Conservation (phyloP, 1,140 invertebrate species). For the Drosophila tristis region DNA sequence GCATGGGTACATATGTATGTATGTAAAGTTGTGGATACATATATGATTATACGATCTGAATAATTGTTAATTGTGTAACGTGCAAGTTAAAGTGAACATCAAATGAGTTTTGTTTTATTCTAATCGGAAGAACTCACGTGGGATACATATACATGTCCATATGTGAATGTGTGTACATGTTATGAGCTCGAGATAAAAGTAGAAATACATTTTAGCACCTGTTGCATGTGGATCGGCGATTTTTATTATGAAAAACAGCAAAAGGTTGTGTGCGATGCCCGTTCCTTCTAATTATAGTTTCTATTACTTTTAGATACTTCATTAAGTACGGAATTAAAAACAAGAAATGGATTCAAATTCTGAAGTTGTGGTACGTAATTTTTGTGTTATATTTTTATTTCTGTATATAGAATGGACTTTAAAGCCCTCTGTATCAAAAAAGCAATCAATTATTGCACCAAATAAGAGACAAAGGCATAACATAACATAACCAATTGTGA, state of each 20-base stretch:
- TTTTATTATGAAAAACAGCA: background rate
- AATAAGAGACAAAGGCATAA: too few relatives aligned
- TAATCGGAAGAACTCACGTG: background rate
- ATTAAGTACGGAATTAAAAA: slow-evolving; percentile 3
- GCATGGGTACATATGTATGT: background rate
- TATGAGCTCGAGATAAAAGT: background rate
- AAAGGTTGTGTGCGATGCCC: too few relatives aligned
- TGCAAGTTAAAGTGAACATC: background rate
- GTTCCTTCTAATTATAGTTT: background rate
- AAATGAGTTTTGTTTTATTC: too few relatives aligned
- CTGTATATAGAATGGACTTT: background rate
- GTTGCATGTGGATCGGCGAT: slow-evolving; percentile 20
- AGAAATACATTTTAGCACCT: slow-evolving; percentile 20
- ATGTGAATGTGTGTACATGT: background rate
- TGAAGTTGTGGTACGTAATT: slow-evolving; percentile 36
- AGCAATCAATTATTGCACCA: too few relatives aligned
- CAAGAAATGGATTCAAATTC: slow-evolving; percentile 50
- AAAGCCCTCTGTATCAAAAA: too few relatives aligned
- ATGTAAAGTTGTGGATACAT: background rate
- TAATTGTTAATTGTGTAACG: slow-evolving; percentile 23
- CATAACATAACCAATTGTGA: too few relatives aligned
- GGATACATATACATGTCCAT: slow-evolving; percentile 1
- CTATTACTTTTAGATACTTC: slow-evolving; percentile 4
- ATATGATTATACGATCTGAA: background rate
- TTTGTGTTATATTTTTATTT: background rate